These are phyloP conservation scores for Chelonoidis abingdonii DNA, from an alignment of 2,113 vertebrate genomes.

Conservation along the genomic window DNA sequence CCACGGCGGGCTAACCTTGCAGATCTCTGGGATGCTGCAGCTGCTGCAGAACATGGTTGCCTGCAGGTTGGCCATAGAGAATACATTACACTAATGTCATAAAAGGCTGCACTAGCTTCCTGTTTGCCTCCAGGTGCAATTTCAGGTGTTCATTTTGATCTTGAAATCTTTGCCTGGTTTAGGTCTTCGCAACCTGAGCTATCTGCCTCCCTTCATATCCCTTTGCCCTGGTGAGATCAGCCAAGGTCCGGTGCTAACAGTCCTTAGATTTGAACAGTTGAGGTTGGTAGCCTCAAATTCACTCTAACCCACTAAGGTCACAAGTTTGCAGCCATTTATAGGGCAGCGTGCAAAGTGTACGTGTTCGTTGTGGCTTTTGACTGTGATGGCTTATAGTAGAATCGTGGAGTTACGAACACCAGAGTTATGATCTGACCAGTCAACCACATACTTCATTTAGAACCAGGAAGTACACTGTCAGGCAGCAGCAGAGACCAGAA, in stretches of 20 bases:
- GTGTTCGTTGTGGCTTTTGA: background rate
- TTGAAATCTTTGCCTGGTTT: background rate
- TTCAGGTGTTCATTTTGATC: background rate
- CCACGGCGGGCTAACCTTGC: too few relatives aligned
- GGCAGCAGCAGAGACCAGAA: too few relatives aligned
- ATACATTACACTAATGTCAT: too few relatives aligned
- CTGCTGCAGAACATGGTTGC: too few relatives aligned
- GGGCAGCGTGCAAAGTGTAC: background rate
- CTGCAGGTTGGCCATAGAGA: too few relatives aligned
- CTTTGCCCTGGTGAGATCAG: background rate
- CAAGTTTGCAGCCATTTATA: background rate
- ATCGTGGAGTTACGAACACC: too few relatives aligned
- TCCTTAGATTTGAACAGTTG: background rate
- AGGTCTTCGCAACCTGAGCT: background rate
- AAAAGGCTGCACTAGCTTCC: background rate
- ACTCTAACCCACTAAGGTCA: background rate
- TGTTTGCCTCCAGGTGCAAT: rapidly evolving
- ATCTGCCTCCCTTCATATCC: background rate
- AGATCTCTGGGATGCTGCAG: too few relatives aligned
- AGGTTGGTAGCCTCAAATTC: background rate
- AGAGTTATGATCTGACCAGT: too few relatives aligned
- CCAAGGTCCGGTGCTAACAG: background rate
- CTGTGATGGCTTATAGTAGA: background rate
- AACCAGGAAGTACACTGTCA: too few relatives aligned
- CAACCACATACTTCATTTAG: too few relatives aligned